phyloP scores from a whole-genome alignment of 2,888 invertebrate genomes.

The Ypsolopha scabrella region DNA sequence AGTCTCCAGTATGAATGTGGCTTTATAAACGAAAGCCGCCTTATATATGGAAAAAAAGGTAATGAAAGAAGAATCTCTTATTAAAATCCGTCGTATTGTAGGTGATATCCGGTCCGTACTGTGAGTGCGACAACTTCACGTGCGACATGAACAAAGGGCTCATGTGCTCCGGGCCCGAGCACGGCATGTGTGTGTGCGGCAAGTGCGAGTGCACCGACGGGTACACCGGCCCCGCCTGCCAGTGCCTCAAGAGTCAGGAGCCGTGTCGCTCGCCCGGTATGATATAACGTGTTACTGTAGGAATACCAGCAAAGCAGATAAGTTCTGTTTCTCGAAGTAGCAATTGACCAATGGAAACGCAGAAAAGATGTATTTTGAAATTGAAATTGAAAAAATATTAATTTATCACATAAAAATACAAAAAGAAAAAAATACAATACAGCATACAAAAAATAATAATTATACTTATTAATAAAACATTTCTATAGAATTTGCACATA shows the following conservation, averaged over 20 bases:
- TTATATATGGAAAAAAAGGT: too few relatives aligned
- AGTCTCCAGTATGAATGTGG: too few relatives aligned
- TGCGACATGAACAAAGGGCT: slow-evolving; percentile 88
- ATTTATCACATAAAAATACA: too few relatives aligned
- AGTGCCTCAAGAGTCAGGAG: slow-evolving; percentile 80
- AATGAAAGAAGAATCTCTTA: too few relatives aligned
- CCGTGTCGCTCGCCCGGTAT: slow-evolving; percentile 79
- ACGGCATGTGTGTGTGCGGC: slow-evolving; percentile 92
- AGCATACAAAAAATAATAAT: too few relatives aligned
- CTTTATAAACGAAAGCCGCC: too few relatives aligned
- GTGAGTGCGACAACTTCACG: slow-evolving; percentile 96
- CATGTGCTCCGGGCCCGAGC: slow-evolving; percentile 83
- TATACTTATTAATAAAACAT: too few relatives aligned
- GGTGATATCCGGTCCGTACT: slow-evolving; percentile 82
- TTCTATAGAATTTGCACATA: too few relatives aligned
- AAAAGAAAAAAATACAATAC: too few relatives aligned
- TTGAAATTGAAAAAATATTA: background rate
- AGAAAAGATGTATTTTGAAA: background rate
- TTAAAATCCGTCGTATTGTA: slow-evolving; percentile 22
- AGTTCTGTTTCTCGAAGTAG: background rate
- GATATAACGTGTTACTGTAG: background rate
- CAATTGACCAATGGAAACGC: background rate
- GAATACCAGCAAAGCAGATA: background rate
- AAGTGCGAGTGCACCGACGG: slow-evolving; percentile 83
- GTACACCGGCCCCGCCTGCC: slow-evolving; percentile 88